phyloP scores from a whole-genome alignment of 1,140 invertebrate genomes.

The Globodera rostochiensis region DNA sequence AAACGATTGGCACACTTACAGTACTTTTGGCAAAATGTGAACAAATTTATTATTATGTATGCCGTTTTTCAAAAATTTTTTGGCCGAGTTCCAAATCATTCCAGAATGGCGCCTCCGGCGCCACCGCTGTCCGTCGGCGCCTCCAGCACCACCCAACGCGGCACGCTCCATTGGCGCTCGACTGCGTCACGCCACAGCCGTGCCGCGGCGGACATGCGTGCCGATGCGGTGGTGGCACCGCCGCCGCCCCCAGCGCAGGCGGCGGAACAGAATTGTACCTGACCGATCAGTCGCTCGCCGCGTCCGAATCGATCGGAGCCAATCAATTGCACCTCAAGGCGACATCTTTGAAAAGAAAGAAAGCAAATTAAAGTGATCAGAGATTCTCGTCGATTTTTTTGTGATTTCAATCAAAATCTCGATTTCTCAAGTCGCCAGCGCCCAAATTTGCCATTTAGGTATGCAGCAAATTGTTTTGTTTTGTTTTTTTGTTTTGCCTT shows the following conservation, averaged over 20 bases:
- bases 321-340: constrained; percentile 34
- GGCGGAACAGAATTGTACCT: constrained; percentile 11
- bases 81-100: background rate
- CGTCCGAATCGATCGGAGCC: constrained; percentile 39
- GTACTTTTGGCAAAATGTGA: too few species aligned
- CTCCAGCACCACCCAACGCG: constrained; percentile 7
- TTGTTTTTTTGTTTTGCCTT: too few species aligned
- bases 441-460: too few species aligned
- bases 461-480: too few species aligned
- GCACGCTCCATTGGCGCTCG: background rate
- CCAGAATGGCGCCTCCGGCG: background rate
- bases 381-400: too few species aligned
- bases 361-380: background rate
- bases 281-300: constrained; percentile 35
- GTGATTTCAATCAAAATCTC: too few species aligned
- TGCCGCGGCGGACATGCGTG: background rate
- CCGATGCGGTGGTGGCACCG: too few species aligned
- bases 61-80: background rate
- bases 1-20: too few species aligned
- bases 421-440: too few species aligned
- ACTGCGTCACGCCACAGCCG: constrained; percentile 27
- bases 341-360: constrained; percentile 22
- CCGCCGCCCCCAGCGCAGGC: background rate
- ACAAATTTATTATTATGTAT: too few species aligned
- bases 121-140: background rate